Conservation (phyloP, 2,888 invertebrate genomes). For the Hemithea aestivaria region DNA sequence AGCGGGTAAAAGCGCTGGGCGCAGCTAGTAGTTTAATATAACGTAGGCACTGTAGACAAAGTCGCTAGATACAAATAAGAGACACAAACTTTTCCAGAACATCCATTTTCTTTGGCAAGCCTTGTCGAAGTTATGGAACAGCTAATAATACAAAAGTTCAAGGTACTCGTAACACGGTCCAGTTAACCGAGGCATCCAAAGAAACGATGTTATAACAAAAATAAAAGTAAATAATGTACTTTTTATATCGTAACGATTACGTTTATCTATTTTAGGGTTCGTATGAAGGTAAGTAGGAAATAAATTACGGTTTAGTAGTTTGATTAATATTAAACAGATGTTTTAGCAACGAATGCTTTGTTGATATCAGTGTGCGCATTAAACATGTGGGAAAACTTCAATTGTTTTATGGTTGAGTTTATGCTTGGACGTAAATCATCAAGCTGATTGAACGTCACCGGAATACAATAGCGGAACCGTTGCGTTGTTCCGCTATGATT, state of each 20-base stretch:
- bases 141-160: constrained; percentile 16
- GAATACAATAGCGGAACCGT: no score
- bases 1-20: no score
- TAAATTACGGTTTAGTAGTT: constrained; percentile 16
- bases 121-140: constrained; percentile 13
- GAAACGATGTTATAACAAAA: constrained; percentile 7
- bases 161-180: constrained; percentile 11
- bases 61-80: constrained; percentile 2
- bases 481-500: no score
- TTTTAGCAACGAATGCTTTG: constrained; percentile 20
- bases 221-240: constrained; percentile 6
- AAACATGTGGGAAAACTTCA: constrained; percentile 13
- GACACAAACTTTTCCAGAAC: constrained; percentile 8
- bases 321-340: constrained; percentile 27
- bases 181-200: constrained; percentile 8
- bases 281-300: constrained; percentile 18
- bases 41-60: no score
- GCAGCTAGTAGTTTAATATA: no score
- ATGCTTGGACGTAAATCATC: constrained; percentile 7
- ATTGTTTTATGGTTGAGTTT: constrained; percentile 13
- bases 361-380: constrained; percentile 19
- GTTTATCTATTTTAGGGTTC: constrained; percentile 9
- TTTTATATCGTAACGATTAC: constrained; percentile 8
- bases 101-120: constrained; percentile 8
- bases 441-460: no score